Base-by-base conservation (phyloP, 2,113 vertebrate genomes). In the Sturnira hondurensis region DNA sequence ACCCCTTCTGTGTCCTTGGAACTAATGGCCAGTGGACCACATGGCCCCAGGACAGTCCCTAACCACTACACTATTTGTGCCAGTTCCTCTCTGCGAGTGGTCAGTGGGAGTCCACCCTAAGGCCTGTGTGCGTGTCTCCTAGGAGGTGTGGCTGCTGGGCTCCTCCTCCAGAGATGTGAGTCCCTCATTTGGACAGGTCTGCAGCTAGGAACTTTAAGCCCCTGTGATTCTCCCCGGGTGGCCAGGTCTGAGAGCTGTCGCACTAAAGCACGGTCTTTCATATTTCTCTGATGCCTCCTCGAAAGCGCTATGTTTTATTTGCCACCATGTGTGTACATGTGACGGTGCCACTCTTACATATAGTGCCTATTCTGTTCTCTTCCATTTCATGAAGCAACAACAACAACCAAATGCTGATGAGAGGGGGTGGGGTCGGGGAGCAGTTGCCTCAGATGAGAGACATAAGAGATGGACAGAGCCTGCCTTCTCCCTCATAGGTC, bases 291-390 rank as follows among this genome's bases (percentile, higher is more conserved):
- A 10, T 0, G 4, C 52, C 50, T 58, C 3, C 0, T 3, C 4
- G 1, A 43, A 14, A 76, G 28, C 43, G 63, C 0, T 24, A 13
- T 8, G 10, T 33, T 10, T 65, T n/a, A 2, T 38, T 56, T 67
- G 24, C 52, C 0, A 0, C 41, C 24, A 9, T 4, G 47, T 20
- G 7, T 0, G 2, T 26, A 0, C 2, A 31, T 26, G 0, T 2
- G 31, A 24, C 71, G 15, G 3, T 19, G 7, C n/a, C 15, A 22
- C 28, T 12, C 43, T 36, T 47, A 14, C 2, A 7, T 0, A 4
- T 10, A 12, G 65, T 10, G 0, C 11, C 76, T 41, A 4, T 4
- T 33, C 38, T 31, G 22, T 56, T 26, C 68, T 47, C 31, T 52
- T 70, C 22, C 31, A 76, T n/a, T n/a, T 77, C 73, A 47, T 76